phyloP scores from a whole-genome alignment of 2,888 invertebrate species.

The Zele albiditarsus region DNA sequence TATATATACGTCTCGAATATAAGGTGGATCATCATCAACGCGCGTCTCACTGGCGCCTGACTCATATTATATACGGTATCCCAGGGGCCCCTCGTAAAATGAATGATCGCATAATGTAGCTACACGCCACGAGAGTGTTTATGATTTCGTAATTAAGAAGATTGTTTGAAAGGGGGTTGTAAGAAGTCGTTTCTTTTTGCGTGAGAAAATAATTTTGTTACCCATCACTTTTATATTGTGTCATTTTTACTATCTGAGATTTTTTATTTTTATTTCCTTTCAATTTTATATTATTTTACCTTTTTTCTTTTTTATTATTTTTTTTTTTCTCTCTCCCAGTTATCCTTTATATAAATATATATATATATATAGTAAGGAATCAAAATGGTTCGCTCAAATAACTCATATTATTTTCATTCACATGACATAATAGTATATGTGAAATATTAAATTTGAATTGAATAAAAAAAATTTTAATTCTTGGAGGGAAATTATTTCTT shows the following conservation, averaged over 20 bases:
- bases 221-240: constrained; percentile 3
- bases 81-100: constrained; percentile 40
- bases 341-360: not conserved
- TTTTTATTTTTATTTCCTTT: not conserved
- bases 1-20: constrained; percentile 7
- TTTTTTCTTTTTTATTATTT: not conserved
- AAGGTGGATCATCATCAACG: constrained; percentile 34
- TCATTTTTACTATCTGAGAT: not conserved
- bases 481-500: no score
- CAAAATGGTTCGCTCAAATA: no score
- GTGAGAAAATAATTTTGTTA: constrained; percentile 22
- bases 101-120: constrained; percentile 40
- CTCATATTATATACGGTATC: constrained; percentile 39
- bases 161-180: constrained; percentile 19
- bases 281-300: not conserved
- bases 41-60: constrained; percentile 44
- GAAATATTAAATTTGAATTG: no score
- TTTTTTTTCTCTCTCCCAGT: not conserved
- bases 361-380: no score
- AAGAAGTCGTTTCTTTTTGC: constrained; percentile 24
- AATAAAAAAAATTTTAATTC: no score
- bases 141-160: constrained; percentile 43
- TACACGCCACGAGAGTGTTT: constrained; percentile 32
- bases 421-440: no score
- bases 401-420: no score